phyloP scores from a whole-genome alignment of 1,140 invertebrate genomes.

The Papilio machaon region DNA sequence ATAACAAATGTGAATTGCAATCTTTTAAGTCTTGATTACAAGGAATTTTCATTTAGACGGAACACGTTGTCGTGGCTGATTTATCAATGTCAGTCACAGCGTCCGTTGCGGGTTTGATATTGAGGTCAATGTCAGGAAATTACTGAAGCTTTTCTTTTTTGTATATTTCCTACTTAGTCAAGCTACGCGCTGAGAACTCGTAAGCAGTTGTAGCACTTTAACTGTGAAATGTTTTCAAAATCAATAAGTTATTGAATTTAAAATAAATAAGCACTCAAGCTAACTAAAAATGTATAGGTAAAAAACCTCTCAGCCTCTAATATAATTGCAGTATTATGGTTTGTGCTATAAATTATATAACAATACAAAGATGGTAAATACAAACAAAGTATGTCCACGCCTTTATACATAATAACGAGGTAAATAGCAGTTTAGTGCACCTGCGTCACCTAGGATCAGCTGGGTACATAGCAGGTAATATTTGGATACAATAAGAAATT shows the following conservation, averaged over 20 bases:
- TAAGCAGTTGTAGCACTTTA: not conserved
- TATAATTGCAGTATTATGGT: no score
- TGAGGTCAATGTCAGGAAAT: conserved; percentile 25
- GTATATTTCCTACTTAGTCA: conserved; percentile 1
- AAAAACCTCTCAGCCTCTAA: no score
- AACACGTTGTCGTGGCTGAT: conserved; percentile 36
- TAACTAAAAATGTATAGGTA: no score
- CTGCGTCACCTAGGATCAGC: no score
- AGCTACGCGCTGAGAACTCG: not conserved
- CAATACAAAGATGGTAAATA: no score
- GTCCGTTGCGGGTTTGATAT: conserved; percentile 33
- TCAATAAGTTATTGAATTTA: not conserved
- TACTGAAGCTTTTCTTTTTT: conserved; percentile 27
- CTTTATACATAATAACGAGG: no score
- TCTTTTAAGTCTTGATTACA: conserved; percentile 33
- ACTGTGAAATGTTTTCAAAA: not conserved
- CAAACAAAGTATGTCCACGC: no score
- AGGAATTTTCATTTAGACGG: conserved; percentile 24
- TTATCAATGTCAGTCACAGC: conserved; percentile 37
- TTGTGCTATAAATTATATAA: no score
- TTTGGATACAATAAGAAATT: no score
- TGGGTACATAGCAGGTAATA: no score
- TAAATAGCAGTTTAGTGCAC: no score
- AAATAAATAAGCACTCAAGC: not conserved
- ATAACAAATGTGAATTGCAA: conserved; percentile 27